Evolutionary conservation across 1,140 invertebrate genomes (phyloP).

Genomic region (Brachionus paranguensis): DNA sequence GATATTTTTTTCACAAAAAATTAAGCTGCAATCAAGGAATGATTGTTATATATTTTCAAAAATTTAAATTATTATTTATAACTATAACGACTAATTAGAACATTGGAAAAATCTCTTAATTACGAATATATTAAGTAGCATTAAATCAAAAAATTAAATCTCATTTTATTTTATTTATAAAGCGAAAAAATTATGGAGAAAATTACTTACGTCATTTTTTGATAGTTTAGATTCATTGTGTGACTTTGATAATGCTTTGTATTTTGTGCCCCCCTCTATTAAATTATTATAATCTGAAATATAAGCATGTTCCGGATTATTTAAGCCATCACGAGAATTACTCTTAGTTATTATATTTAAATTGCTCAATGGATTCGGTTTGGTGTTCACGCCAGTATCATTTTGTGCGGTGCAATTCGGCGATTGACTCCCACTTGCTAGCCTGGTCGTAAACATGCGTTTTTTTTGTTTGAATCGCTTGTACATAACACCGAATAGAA

Average conservation of each 20-base stretch:
- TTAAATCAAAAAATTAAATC: background rate
- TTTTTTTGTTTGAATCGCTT: background rate
- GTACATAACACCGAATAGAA: constrained; percentile 13
- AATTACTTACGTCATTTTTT: background rate
- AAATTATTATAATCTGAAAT: background rate
- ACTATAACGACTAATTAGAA: too few species aligned
- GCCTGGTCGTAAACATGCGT: background rate
- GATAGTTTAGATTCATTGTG: background rate
- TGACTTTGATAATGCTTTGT: background rate
- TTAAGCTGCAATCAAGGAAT: too few species aligned
- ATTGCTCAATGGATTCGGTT: background rate
- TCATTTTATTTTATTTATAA: background rate
- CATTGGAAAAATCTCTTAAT: background rate
- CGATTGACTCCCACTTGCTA: background rate
- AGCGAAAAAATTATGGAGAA: background rate
- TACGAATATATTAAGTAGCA: background rate
- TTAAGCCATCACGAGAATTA: background rate
- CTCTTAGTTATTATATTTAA: background rate
- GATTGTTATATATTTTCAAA: too few species aligned
- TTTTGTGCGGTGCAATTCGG: background rate
- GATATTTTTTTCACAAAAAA: too few species aligned
- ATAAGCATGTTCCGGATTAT: background rate
- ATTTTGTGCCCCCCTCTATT: background rate
- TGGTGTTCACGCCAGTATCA: background rate
- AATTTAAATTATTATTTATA: too few species aligned